Evolutionary conservation across 2,888 invertebrate species (phyloP).

Genomic region (Micropterix aruncella): DNA sequence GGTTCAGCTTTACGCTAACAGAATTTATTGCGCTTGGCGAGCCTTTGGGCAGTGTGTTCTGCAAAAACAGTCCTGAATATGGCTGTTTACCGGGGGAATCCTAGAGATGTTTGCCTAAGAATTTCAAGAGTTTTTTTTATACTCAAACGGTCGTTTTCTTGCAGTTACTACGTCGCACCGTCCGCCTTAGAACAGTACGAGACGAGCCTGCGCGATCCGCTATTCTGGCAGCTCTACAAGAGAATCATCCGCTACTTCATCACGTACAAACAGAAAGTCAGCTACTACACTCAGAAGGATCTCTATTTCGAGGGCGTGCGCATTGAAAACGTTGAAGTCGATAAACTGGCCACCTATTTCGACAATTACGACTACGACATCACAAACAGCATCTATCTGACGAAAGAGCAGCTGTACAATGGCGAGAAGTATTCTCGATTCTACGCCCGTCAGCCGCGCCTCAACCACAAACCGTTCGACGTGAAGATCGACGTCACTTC

Average conservation of each 20-base stretch:
- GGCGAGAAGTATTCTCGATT: constrained; percentile 25
- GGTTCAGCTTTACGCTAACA: too few relatives aligned
- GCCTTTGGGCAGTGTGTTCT: too few relatives aligned
- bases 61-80: too few relatives aligned
- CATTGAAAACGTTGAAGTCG: constrained; percentile 43
- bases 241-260: constrained; percentile 40
- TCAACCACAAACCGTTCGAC: constrained; percentile 55
- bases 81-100: too few relatives aligned
- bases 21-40: too few relatives aligned
- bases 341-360: constrained; percentile 48
- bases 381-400: constrained; percentile 33
- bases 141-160: too few relatives aligned
- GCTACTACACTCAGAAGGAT: constrained; percentile 41
- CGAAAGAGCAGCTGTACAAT: constrained; percentile 20
- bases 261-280: constrained; percentile 42
- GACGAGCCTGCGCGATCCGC: constrained; percentile 55
- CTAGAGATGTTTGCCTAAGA: too few relatives aligned
- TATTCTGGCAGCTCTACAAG: constrained; percentile 53
- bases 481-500: constrained; percentile 44
- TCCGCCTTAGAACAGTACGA: constrained; percentile 46
- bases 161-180: constrained; percentile 32
- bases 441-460: constrained; percentile 49
- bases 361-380: constrained; percentile 49
- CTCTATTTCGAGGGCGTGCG: constrained; percentile 44
- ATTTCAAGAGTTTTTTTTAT: too few relatives aligned